Conservation (phyloP, 2,797 vertebrate genomes). For the Neosilurus mollespiculum region DNA sequence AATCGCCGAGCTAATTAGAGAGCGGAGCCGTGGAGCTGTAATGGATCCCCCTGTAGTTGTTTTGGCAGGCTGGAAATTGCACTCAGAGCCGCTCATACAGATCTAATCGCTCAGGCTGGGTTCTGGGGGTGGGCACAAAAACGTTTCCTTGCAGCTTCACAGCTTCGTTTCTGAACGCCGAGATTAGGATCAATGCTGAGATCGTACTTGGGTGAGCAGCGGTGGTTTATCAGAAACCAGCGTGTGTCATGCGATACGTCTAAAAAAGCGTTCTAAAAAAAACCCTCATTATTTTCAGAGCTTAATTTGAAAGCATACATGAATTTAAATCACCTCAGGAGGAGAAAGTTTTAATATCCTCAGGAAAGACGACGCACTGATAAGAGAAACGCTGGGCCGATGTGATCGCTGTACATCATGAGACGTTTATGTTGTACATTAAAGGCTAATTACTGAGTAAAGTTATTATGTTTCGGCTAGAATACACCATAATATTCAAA, state of each 20-base stretch:
- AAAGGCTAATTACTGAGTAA: not conserved
- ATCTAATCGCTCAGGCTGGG: constrained; percentile 53
- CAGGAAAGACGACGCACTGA: not conserved
- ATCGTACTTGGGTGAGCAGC: not conserved
- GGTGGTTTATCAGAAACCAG: not conserved
- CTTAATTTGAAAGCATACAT: not conserved
- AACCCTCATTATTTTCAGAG: not conserved
- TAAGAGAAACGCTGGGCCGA: not conserved
- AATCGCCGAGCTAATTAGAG: constrained; percentile 36
- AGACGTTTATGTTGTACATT: not conserved
- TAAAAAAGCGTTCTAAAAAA: not conserved
- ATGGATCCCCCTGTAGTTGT: constrained; percentile 55
- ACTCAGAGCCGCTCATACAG: constrained; percentile 38
- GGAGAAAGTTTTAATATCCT: too few species aligned
- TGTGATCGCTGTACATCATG: not conserved
- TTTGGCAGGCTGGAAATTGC: constrained; percentile 57
- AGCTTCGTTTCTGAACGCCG: constrained; percentile 19
- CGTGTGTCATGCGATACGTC: not conserved
- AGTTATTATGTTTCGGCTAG: not conserved
- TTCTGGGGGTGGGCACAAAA: not conserved
- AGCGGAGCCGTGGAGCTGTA: constrained; percentile 40
- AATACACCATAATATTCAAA: not conserved
- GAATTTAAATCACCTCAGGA: not conserved
- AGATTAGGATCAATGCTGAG: not conserved
- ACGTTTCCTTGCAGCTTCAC: constrained; percentile 35